Conservation (phyloP, 2,113 vertebrate genomes). For the Ammodytes dubius region DNA sequence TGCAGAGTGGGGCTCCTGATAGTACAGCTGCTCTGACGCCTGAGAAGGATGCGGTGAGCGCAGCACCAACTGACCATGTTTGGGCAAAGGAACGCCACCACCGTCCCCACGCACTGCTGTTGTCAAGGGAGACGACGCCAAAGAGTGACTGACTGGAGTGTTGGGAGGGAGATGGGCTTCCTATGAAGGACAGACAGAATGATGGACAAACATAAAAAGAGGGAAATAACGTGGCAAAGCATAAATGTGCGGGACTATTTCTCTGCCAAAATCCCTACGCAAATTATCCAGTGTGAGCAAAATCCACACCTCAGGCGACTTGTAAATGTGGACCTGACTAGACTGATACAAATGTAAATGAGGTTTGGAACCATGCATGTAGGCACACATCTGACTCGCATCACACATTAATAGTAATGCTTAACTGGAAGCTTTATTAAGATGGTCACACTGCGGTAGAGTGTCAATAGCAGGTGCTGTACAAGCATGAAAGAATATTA, state of each 20-base stretch:
- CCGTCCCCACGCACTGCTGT: slow-evolving; percentile 85
- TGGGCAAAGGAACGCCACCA: slow-evolving; percentile 84
- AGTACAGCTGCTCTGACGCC: slow-evolving; percentile 92
- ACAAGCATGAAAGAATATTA: not conserved
- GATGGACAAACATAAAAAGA: slow-evolving; percentile 14
- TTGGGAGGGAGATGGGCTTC: slow-evolving; percentile 88
- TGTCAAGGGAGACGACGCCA: slow-evolving; percentile 87
- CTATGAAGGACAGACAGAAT: slow-evolving; percentile 49
- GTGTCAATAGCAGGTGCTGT: not conserved
- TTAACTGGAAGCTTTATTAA: not conserved
- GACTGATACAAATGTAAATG: not conserved
- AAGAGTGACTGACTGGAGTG: slow-evolving; percentile 89
- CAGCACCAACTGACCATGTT: slow-evolving; percentile 88
- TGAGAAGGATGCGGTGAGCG: slow-evolving; percentile 89
- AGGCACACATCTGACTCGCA: not conserved
- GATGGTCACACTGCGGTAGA: not conserved
- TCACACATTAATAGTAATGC: not conserved
- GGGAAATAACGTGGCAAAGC: not conserved
- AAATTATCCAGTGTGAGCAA: not conserved
- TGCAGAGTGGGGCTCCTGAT: slow-evolving; percentile 89
- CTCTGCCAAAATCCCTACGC: not conserved
- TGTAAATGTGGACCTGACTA: slow-evolving; percentile 14
- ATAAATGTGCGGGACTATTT: not conserved
- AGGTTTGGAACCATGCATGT: slow-evolving; percentile 1
- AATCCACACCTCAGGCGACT: not conserved